phyloP scores from a whole-genome alignment of 1,140 invertebrate genomes.

The Pseudachorutes palmiensis region DNA sequence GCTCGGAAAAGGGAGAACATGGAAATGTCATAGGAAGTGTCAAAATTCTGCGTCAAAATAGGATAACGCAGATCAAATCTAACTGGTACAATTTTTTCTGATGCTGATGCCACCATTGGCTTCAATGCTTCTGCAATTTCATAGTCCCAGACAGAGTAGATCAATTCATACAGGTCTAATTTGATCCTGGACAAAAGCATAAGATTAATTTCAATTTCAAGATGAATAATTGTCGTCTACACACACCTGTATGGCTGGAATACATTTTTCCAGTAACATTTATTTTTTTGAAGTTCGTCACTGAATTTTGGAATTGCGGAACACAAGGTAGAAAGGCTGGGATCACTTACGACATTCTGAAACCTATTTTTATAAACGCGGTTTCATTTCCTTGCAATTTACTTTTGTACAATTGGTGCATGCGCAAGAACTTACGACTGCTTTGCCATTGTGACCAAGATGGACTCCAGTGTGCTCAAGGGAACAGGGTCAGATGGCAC shows the following conservation, averaged over 20 bases:
- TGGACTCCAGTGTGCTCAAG: neutral
- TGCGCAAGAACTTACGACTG: neutral
- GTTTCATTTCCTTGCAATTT: neutral
- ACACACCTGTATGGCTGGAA: neutral
- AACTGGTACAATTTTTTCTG: neutral
- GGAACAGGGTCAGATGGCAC: neutral
- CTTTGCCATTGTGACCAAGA: neutral
- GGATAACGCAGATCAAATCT: neutral
- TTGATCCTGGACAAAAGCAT: neutral
- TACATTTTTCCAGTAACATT: neutral
- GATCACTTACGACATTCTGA: no score
- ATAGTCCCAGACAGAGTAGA: slow-evolving; percentile 2
- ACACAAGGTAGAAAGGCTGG: no score
- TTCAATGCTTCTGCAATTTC: neutral
- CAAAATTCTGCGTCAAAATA: neutral
- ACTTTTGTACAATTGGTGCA: neutral
- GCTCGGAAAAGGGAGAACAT: neutral
- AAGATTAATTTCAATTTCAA: neutral
- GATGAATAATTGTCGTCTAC: neutral
- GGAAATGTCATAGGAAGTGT: neutral
- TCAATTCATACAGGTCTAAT: neutral
- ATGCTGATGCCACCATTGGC: neutral
- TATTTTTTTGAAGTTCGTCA: neutral
- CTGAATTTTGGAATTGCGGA: neutral
- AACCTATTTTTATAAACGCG: neutral